Base-by-base conservation (phyloP, 2,113 vertebrate species). In the Chaetodon auriga region DNA sequence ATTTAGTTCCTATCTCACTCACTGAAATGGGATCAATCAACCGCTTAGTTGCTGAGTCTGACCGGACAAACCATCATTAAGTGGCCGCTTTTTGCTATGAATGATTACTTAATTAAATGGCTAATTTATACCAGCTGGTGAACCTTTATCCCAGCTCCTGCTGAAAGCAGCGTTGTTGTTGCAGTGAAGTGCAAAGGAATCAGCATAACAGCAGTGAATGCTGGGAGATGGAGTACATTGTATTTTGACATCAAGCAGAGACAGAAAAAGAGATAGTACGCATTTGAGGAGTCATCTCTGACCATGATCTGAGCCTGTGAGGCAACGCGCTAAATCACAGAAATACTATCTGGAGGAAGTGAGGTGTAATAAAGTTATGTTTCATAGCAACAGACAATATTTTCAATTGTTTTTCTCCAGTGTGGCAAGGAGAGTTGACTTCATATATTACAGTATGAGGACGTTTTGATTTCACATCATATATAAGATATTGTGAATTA, bases 401-500 rank as follows among this genome's bases (percentile, higher is more conserved):
- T 12, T 53, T 3, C 21, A 4, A 7, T 53, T 35, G 35, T 35
- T 36, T 43, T 60, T 38, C 66, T 65, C 12, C 2, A 1, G 16
- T 14, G 60, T 18, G 41, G 30, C 58, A 8, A 68, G 15, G 7
- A 12, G 6, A 35, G n/a, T 12, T 13, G 41, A 77, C n/a, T 1
- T 13, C 7, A 23, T 38, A 21, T 53, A 16, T 76, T 11, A 46
- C 25, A 55, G 11, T 6, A 45, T n/a, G 2, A 21, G 18, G 18
- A 36, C 48, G 46, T 41, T 63, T 30, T 68, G 68, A 51, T 53
- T 62, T 68, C 11, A 30, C 43, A 63, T 49, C n/a, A 41, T 43
- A 45, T 1, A 36, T 14, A n/a, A 61, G 30, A 25, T 69, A 57
- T 49, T 73, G 66, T 46, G 51, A 77, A 77, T 77, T 13, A 60